phyloP scores from a whole-genome alignment of 2,113 vertebrate genomes.

The Cyanistes caeruleus region DNA sequence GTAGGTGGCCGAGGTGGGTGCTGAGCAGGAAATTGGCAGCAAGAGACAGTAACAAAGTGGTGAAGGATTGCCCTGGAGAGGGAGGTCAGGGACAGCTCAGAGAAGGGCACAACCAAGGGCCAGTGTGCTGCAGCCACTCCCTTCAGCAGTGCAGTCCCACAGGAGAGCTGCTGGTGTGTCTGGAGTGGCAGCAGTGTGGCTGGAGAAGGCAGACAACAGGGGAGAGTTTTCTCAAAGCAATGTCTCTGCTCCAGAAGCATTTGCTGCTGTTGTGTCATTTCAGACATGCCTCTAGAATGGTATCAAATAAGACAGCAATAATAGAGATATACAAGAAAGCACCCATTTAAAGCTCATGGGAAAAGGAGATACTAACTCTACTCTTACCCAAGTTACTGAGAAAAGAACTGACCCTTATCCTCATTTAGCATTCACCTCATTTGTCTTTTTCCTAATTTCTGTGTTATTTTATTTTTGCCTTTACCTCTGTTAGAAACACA shows the following conservation, averaged over 20 bases:
- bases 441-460: neutral
- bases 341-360: neutral
- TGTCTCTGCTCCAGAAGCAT: neutral
- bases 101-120: neutral
- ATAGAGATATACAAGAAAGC: neutral
- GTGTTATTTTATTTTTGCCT: neutral
- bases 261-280: neutral
- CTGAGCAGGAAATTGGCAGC: neutral
- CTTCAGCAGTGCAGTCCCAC: neutral
- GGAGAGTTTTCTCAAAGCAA: neutral
- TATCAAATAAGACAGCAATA: neutral
- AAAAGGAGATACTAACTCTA: neutral
- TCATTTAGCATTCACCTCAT: neutral
- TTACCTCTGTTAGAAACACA: neutral
- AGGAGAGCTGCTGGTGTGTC: neutral
- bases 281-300: neutral
- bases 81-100: rapidly evolving
- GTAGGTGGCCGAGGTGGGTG: neutral
- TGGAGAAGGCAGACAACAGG: neutral
- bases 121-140: neutral
- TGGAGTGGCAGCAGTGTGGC: neutral
- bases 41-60: neutral
- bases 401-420: neutral
- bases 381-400: neutral
- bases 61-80: neutral